Evolutionary conservation across 2,888 invertebrate genomes (phyloP).

Genomic region (Pristionchus fissidentatus): DNA sequence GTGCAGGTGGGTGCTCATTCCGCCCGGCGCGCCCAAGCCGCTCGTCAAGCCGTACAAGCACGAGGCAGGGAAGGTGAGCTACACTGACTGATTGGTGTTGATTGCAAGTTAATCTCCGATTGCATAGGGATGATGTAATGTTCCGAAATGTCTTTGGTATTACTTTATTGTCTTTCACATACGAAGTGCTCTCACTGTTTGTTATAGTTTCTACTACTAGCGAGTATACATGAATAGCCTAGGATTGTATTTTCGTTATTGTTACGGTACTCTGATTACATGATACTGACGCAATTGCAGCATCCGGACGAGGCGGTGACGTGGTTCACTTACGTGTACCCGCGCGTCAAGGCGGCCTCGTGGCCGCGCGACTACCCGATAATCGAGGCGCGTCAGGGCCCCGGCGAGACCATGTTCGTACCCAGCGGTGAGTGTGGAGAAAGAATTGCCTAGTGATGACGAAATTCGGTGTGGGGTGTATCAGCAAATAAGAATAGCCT

Average conservation of each 20-base stretch:
- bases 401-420: slow-evolving; percentile 74
- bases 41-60: slow-evolving; percentile 91
- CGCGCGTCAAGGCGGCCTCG: slow-evolving; percentile 35
- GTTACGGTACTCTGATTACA: no score
- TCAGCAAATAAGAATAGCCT: no score
- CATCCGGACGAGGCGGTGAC: slow-evolving; percentile 98
- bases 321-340: slow-evolving; percentile 80
- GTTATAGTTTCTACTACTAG: no score
- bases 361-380: slow-evolving; percentile 60
- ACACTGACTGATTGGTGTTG: not conserved
- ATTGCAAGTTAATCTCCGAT: no score
- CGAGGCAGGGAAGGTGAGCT: slow-evolving; percentile 88
- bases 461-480: no score
- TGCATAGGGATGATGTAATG: no score
- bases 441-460: no score
- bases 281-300: no score
- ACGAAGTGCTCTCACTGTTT: not conserved
- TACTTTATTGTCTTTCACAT: no score
- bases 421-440: slow-evolving; percentile 60
- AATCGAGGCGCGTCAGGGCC: slow-evolving; percentile 69
- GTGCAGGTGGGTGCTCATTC: slow-evolving; percentile 95
- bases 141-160: no score
- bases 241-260: no score
- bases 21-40: slow-evolving; percentile 95
- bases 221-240: no score